phyloP scores from a whole-genome alignment of 64 coral and sea anemone species.

The Platygyra sinensis region DNA sequence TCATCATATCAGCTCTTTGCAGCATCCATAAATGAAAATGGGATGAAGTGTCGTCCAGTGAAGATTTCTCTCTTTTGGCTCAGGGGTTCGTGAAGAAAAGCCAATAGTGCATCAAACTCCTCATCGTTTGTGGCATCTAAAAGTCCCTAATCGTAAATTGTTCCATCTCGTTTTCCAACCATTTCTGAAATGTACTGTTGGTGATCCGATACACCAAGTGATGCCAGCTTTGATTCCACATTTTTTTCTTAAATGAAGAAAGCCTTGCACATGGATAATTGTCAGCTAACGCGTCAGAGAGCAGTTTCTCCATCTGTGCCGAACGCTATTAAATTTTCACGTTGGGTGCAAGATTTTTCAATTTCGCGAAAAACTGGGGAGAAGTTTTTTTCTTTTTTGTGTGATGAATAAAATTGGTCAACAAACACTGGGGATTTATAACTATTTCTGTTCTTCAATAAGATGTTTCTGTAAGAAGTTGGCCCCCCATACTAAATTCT shows the following conservation, averaged over 20 bases:
- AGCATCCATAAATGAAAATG: too few species aligned
- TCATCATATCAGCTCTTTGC: too few species aligned
- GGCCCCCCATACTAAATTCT: neutral
- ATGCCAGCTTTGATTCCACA: neutral
- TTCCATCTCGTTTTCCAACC: too few species aligned
- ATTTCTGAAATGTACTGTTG: neutral
- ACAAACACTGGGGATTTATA: neutral
- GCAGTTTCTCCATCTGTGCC: constrained; percentile 1
- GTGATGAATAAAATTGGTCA: neutral
- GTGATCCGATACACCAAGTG: neutral
- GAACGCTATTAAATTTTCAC: neutral
- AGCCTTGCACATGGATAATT: neutral
- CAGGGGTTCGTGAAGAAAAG: too few species aligned
- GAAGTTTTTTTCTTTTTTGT: neutral
- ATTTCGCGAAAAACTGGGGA: neutral
- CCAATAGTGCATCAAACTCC: too few species aligned
- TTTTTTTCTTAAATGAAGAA: neutral
- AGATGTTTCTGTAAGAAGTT: neutral
- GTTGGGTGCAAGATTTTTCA: neutral
- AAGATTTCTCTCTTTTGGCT: too few species aligned
- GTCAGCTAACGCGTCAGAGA: neutral
- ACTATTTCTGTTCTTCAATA: neutral
- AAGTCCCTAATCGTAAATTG: too few species aligned
- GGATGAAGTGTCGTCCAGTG: too few species aligned
- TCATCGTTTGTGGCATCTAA: too few species aligned